phyloP scores from a whole-genome alignment of 2,113 vertebrate genomes.

The Nyctibius bracteatus region DNA sequence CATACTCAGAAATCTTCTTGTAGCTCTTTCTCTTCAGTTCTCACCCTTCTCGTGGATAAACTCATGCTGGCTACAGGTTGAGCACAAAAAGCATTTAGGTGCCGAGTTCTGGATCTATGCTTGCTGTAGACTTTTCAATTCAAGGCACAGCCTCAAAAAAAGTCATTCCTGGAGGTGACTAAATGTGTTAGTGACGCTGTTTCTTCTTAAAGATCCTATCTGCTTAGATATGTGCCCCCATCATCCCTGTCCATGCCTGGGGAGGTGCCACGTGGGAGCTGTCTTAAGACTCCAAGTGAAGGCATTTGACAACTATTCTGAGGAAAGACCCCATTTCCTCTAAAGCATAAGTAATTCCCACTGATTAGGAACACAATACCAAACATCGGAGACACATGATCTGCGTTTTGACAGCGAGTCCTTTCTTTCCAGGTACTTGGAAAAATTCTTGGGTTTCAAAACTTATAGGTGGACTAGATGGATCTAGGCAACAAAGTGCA shows the following conservation, averaged over 20 bases:
- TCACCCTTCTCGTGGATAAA: background rate
- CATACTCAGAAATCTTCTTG: background rate
- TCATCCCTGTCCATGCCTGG: background rate
- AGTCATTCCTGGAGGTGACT: background rate
- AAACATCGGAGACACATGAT: background rate
- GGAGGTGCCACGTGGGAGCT: background rate
- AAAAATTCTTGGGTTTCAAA: background rate
- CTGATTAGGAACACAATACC: too few relatives aligned
- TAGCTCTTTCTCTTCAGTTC: background rate
- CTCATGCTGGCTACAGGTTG: background rate
- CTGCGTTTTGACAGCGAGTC: background rate
- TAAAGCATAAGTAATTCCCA: background rate
- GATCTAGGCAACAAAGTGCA: background rate
- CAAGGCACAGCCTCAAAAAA: background rate
- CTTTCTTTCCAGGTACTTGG: background rate
- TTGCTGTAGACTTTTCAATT: background rate
- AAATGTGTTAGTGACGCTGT: background rate
- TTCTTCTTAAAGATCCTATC: background rate
- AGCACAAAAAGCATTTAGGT: background rate
- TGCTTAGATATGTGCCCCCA: background rate
- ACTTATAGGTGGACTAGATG: background rate
- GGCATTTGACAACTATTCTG: background rate
- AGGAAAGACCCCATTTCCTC: background rate
- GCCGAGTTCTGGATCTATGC: background rate
- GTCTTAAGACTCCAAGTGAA: background rate